These are phyloP conservation scores for Eristalis tenax DNA, from an alignment of 2,888 invertebrate species.

Conservation along the genomic window DNA sequence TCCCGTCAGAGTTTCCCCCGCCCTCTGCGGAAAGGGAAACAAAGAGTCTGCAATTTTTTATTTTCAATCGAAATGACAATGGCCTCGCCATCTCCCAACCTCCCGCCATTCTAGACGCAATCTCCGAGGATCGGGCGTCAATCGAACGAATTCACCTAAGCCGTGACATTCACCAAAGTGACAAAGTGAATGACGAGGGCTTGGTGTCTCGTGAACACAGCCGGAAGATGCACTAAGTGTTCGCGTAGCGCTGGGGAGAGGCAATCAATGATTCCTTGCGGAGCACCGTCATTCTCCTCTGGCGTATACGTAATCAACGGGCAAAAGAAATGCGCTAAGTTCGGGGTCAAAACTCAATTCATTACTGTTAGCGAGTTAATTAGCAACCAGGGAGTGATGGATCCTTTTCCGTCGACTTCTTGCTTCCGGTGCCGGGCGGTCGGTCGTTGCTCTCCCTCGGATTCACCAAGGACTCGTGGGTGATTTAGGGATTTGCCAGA, in stretches of 20 bases:
- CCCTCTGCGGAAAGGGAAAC: background rate
- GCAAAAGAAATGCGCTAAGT: background rate
- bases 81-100: background rate
- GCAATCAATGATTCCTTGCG: slow-evolving; percentile 3
- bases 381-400: background rate
- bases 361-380: slow-evolving; percentile 50
- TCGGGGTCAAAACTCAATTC: slow-evolving; percentile 26
- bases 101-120: background rate
- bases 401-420: background rate
- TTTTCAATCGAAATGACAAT: background rate
- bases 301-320: background rate
- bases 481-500: slow-evolving; percentile 35
- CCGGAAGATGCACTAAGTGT: slow-evolving; percentile 1
- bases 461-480: background rate
- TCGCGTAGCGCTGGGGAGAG: background rate
- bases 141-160: background rate
- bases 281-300: background rate
- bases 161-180: slow-evolving; percentile 21
- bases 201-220: background rate
- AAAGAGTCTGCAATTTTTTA: background rate
- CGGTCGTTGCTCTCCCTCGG: background rate
- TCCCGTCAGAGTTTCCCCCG: background rate
- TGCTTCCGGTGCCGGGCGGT: background rate
- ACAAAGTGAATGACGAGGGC: slow-evolving; percentile 17
- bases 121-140: background rate